These are phyloP conservation scores for Danio albolineatus DNA, from an alignment of 2,797 vertebrate species.

Conservation along the genomic window DNA sequence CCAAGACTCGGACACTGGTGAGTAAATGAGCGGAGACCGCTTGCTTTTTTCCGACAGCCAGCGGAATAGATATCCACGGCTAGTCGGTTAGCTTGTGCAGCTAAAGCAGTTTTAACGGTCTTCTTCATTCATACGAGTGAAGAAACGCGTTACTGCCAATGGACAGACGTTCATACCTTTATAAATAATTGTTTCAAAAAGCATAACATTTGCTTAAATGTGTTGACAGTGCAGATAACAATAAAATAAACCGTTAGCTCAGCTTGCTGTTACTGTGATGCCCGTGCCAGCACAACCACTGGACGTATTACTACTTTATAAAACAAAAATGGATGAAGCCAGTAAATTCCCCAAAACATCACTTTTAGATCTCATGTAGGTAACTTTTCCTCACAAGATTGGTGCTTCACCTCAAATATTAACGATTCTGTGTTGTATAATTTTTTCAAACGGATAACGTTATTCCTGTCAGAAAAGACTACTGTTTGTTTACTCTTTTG, in stretches of 20 bases:
- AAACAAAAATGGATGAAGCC: background rate
- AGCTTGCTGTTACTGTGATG: background rate
- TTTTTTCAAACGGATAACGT: background rate
- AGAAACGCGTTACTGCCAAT: background rate
- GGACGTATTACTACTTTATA: background rate
- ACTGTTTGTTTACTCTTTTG: background rate
- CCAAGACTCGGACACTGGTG: slow-evolving; percentile 75
- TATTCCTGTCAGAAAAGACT: no score
- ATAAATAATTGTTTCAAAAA: background rate
- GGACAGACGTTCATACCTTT: background rate
- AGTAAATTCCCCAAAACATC: background rate
- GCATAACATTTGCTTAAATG: background rate
- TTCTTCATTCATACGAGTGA: background rate
- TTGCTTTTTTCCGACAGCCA: background rate
- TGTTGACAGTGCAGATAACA: slow-evolving; percentile 14
- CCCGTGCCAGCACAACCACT: background rate
- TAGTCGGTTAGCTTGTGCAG: slow-evolving; percentile 26
- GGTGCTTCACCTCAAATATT: background rate
- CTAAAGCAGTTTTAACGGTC: background rate
- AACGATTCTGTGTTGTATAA: background rate
- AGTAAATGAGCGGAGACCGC: slow-evolving; percentile 59
- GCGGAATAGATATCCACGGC: slow-evolving; percentile 25
- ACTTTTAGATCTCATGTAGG: background rate
- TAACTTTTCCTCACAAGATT: background rate
- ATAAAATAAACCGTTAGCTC: slow-evolving; percentile 35